Evolutionary conservation across 2,888 invertebrate species (phyloP).

Genomic region (Microplitis deprimator): DNA sequence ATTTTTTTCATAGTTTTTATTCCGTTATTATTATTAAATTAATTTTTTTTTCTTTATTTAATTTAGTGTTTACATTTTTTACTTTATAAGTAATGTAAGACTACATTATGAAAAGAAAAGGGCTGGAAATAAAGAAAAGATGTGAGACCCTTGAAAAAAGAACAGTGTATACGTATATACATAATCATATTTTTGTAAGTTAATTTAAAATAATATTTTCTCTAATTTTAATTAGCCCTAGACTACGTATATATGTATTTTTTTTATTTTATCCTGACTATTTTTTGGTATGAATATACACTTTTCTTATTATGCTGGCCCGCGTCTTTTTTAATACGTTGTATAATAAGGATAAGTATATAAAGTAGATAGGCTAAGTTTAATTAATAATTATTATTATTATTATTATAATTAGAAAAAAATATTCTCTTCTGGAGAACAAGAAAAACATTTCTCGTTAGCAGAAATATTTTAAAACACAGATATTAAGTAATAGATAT

Average conservation of each 20-base stretch:
- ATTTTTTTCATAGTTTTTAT: slow-evolving; percentile 21
- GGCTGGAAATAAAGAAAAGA: slow-evolving; percentile 37
- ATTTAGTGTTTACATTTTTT: slow-evolving; percentile 5
- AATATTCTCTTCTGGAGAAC: neutral
- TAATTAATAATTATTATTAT: slow-evolving; percentile 8
- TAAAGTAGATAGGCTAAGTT: slow-evolving; percentile 42
- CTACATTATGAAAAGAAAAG: slow-evolving; percentile 34
- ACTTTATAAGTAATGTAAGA: slow-evolving; percentile 42
- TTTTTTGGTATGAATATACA: slow-evolving; percentile 25
- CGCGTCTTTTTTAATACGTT: slow-evolving; percentile 19
- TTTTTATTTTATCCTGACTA: neutral
- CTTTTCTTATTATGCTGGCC: slow-evolving; percentile 27
- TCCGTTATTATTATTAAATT: neutral
- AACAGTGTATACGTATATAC: neutral
- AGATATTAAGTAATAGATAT: too few relatives aligned
- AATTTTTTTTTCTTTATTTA: neutral
- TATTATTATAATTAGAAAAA: slow-evolving; percentile 12
- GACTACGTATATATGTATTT: slow-evolving; percentile 44
- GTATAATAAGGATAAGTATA: slow-evolving; percentile 40
- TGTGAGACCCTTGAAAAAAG: slow-evolving; percentile 66
- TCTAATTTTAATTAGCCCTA: slow-evolving; percentile 49
- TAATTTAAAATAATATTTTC: slow-evolving; percentile 72
- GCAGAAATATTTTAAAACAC: too few relatives aligned
- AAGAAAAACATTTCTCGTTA: too few relatives aligned
- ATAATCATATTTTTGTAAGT: slow-evolving; percentile 64